phyloP scores from a whole-genome alignment of 2,797 vertebrate species.

The Sebastes glaucus region DNA sequence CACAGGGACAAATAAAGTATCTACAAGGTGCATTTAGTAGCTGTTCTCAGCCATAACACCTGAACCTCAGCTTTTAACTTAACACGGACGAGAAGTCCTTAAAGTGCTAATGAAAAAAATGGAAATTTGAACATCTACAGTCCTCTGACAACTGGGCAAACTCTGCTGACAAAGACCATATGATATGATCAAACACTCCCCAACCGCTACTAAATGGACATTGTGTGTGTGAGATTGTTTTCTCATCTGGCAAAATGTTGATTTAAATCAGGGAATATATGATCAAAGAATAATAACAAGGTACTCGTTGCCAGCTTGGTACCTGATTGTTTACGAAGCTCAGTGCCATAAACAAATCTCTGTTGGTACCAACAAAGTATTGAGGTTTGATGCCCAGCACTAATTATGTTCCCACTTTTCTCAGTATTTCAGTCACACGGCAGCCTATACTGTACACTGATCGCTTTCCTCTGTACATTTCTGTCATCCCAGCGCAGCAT shows the following conservation, averaged over 20 bases:
- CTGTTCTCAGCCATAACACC: not conserved
- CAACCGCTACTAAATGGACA: not conserved
- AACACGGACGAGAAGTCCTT: not conserved
- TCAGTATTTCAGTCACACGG: constrained; percentile 30
- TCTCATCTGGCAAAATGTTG: not conserved
- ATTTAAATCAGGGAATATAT: not conserved
- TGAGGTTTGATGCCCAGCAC: not conserved
- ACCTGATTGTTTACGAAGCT: not conserved
- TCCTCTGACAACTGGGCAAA: not conserved
- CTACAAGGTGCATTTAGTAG: not conserved
- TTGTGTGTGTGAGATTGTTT: not conserved
- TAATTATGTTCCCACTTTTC: constrained; percentile 33
- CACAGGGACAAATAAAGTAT: not conserved
- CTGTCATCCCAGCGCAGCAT: constrained; percentile 16
- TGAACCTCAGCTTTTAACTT: not conserved
- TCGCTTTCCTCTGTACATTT: constrained; percentile 29
- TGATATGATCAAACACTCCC: not conserved
- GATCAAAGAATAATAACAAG: constrained; percentile 4
- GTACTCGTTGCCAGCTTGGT: not conserved
- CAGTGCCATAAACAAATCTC: not conserved
- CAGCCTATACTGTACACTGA: constrained; percentile 23
- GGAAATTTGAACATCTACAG: not conserved
- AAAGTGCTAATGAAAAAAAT: not conserved
- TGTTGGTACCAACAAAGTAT: not conserved
- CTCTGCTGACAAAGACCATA: not conserved